phyloP scores from a whole-genome alignment of 2,888 invertebrate species.

The Drosophila planitibia region DNA sequence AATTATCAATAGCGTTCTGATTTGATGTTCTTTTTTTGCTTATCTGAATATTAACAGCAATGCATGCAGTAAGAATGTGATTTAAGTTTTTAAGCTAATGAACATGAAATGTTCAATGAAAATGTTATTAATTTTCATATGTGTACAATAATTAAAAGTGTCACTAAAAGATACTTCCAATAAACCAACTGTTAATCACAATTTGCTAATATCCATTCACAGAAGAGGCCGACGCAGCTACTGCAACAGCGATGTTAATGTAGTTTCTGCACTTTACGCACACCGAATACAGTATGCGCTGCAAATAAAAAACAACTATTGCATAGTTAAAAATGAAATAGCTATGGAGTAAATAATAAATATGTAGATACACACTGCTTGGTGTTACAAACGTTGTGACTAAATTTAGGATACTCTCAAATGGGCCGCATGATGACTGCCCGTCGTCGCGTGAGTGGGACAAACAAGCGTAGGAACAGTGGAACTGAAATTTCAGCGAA shows the following conservation, averaged over 20 bases:
- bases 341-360: not conserved
- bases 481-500: conserved; percentile 34
- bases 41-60: conserved; percentile 5
- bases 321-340: not conserved
- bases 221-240: conserved; percentile 17
- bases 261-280: not conserved
- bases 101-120: not conserved
- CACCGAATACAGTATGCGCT: conserved; percentile 38
- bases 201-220: conserved; percentile 15
- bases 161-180: not conserved
- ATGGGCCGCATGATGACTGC: conserved; percentile 38
- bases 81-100: not conserved
- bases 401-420: not conserved
- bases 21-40: conserved; percentile 7
- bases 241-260: conserved; percentile 9
- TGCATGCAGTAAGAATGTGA: not conserved
- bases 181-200: conserved; percentile 11
- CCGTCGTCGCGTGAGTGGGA: conserved; percentile 68
- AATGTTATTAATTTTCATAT: not conserved
- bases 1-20: not conserved
- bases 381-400: conserved; percentile 26
- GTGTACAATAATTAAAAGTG: not conserved
- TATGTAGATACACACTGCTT: not conserved
- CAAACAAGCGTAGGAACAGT: conserved; percentile 53
- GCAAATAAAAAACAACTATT: not conserved